Conservation (phyloP, 1,140 invertebrate species). For the Micrasema minimum region DNA sequence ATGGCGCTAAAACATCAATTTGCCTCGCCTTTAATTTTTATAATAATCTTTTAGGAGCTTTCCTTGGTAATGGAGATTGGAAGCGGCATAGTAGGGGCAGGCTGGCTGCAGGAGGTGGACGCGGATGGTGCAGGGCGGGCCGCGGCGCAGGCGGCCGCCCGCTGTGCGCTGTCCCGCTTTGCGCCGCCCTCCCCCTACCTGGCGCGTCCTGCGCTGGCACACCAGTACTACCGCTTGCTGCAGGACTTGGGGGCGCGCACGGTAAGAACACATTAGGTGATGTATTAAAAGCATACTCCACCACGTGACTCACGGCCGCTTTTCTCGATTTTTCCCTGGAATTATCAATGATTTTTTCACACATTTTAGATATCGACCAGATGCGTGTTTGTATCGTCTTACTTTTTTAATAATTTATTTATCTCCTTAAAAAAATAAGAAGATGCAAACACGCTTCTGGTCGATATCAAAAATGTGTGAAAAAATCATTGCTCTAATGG, state of each 20-base stretch:
- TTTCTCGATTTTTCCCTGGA: not conserved
- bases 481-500: too few relatives aligned
- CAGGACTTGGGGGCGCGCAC: constrained; percentile 48
- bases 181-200: constrained; percentile 43
- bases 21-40: too few relatives aligned
- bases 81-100: constrained; percentile 40
- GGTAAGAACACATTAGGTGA: constrained; percentile 27
- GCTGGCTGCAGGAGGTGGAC: constrained; percentile 37
- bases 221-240: constrained; percentile 48
- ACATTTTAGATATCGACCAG: too few relatives aligned
- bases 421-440: too few relatives aligned
- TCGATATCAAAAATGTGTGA: too few relatives aligned
- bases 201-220: constrained; percentile 41
- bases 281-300: too few relatives aligned
- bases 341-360: not conserved
- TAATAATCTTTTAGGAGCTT: constrained; percentile 49
- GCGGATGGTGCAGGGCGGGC: constrained; percentile 36
- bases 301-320: too few relatives aligned
- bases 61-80: constrained; percentile 48
- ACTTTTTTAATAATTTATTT: too few relatives aligned
- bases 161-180: constrained; percentile 41
- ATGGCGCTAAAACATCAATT: too few relatives aligned
- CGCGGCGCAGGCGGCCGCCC: constrained; percentile 34
- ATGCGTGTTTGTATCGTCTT: too few relatives aligned
- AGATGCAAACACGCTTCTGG: too few relatives aligned